Evolutionary conservation across 2,888 invertebrate genomes (phyloP).

Genomic region (Ichneumoninae sp.): DNA sequence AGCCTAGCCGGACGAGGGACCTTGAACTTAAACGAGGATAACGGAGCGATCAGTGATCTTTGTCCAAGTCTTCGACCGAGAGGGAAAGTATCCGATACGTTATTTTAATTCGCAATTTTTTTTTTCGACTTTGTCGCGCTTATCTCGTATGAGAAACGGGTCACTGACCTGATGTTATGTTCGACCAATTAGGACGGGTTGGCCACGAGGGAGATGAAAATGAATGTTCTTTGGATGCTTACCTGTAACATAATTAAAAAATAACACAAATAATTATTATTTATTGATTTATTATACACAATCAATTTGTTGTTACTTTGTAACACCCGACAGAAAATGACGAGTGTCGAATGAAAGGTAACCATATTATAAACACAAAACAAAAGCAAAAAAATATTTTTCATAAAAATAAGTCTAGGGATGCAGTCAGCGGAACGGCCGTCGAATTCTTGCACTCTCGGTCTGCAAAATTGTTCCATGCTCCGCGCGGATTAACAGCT

Average conservation of each 20-base stretch:
- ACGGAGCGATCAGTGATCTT: conserved; percentile 39
- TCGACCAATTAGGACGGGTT: neutral
- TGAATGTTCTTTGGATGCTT: conserved; percentile 14
- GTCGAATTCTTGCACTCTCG: neutral
- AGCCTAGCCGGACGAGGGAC: conserved; percentile 1
- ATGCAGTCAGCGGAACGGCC: neutral
- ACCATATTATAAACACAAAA: neutral
- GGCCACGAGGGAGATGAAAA: neutral
- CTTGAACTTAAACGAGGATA: conserved; percentile 37
- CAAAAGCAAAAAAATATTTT: too few relatives aligned
- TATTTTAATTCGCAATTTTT: neutral
- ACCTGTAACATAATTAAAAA: conserved; percentile 48
- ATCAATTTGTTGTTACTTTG: neutral
- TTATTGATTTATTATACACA: neutral
- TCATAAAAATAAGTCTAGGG: neutral
- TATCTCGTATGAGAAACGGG: neutral
- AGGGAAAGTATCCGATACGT: conserved; percentile 2
- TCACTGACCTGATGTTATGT: conserved; percentile 41
- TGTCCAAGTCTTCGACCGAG: neutral
- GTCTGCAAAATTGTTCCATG: neutral
- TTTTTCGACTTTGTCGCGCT: neutral
- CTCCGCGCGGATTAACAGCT: neutral
- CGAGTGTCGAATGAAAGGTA: too few relatives aligned
- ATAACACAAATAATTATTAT: neutral
- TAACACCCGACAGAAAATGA: too few relatives aligned